Conservation (phyloP, 2,888 invertebrate genomes). For the Apotomis capreana region DNA sequence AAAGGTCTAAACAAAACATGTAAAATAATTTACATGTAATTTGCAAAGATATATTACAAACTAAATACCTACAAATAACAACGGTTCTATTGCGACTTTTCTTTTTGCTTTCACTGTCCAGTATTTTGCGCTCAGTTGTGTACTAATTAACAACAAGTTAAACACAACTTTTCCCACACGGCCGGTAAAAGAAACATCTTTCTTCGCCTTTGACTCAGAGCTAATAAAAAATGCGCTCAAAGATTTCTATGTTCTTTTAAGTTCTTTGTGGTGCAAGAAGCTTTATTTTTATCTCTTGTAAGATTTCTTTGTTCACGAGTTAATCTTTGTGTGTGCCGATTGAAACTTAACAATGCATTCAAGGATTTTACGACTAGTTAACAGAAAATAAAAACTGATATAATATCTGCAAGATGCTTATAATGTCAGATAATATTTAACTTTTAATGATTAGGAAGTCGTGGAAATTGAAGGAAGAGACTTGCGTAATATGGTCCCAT, state of each 20-base stretch:
- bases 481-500: too few species aligned
- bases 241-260: conserved; percentile 8
- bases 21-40: too few species aligned
- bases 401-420: too few species aligned
- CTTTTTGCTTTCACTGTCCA: too few species aligned
- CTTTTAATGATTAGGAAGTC: too few species aligned
- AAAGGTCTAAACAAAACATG: too few species aligned
- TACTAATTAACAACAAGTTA: not conserved
- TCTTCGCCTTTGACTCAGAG: not conserved
- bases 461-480: too few species aligned
- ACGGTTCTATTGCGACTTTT: too few species aligned
- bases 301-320: conserved; percentile 1
- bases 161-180: not conserved
- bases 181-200: not conserved
- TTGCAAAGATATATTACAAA: too few species aligned
- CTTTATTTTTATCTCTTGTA: conserved; percentile 20
- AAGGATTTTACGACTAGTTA: not conserved
- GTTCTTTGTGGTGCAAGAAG: conserved; percentile 21
- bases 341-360: not conserved
- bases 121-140: not conserved
- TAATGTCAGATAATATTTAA: too few species aligned
- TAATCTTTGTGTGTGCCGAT: not conserved
- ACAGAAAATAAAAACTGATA: not conserved
- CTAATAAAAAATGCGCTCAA: conserved; percentile 14
- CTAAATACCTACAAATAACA: too few species aligned